phyloP scores from a whole-genome alignment of 2,888 invertebrate species.

The Alentia gelatinosa region DNA sequence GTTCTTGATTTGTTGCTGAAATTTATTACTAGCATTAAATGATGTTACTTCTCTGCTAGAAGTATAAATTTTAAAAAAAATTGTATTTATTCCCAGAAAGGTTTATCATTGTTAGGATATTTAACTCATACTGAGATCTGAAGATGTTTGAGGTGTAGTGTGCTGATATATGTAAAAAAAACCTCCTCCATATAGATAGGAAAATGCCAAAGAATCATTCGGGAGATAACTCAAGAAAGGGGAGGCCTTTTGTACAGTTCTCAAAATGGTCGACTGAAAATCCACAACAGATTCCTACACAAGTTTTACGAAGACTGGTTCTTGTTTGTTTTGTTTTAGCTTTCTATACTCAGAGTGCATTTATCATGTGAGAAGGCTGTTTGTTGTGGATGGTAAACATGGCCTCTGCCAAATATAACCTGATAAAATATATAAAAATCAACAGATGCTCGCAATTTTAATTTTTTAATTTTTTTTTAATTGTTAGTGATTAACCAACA shows the following conservation, averaged over 20 bases:
- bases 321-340: background rate
- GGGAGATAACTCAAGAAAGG: background rate
- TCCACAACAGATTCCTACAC: background rate
- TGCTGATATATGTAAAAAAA: background rate
- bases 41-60: too few relatives aligned
- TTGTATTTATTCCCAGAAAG: background rate
- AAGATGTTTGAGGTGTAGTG: background rate
- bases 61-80: background rate
- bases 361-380: background rate
- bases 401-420: too few relatives aligned
- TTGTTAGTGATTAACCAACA: background rate
- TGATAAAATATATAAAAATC: too few relatives aligned
- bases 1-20: background rate
- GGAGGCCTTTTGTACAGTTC: background rate
- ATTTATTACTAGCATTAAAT: too few relatives aligned
- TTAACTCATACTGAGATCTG: background rate
- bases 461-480: background rate
- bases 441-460: too few relatives aligned
- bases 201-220: background rate
- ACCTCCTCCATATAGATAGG: background rate
- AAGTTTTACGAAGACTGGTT: background rate
- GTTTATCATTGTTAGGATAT: background rate
- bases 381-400: too few relatives aligned
- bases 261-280: background rate
- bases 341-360: background rate